Evolutionary conservation across 2,113 vertebrate genomes (phyloP), one percentile per base, ranked within the genome.

Genomic region (Baryphthengus martii): DNA sequence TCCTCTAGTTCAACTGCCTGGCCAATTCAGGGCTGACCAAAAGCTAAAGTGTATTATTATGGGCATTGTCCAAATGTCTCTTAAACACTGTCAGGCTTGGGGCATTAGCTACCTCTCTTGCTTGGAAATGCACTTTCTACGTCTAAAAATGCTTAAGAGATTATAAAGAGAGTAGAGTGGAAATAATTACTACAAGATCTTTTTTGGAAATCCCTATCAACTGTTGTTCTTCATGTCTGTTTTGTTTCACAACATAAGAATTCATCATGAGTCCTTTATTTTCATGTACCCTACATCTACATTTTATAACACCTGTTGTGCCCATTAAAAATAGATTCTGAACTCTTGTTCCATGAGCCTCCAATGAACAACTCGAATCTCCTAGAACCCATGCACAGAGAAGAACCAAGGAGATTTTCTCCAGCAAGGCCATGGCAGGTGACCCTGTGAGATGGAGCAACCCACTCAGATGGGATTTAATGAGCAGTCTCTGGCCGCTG

Each of bases 371-470:
- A 65, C 8, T 7, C 37, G 47, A 62, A 62, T 73, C 7, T 13
- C 33, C 25, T 13, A 77, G 7, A 10, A 12, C 15, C 17, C 21
- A 28, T 4, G 2, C 8, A 63, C 33, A 33, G 25, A 56, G 47
- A 73, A 78, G 33, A 42, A 73, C 15, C 37, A 45, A 56, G 4
- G 3, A 3, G 6, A 20, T 17, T 50, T 83, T 63, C 47, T 68
- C 17, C 39, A 83, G 15, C 28, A 21, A 26, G 6, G 11, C 0
- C 3, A 31, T 61, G 37, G 16, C 1, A 0, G 9, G 7, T 68
- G 37, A 17, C 33, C 59, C 58, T 44, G 6, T 68, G 49, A 83
- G 28, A 56, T 24, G 28, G 24, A 67, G 23, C 18, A 35, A 25
- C 13, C 13, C 31, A 19, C 4, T 37, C 14, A 53, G 19, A 19